Evolutionary conservation across 2,888 invertebrate species (phyloP), one percentile per base, ranked within the genome.

Genomic region (Hanleya hanleyi): DNA sequence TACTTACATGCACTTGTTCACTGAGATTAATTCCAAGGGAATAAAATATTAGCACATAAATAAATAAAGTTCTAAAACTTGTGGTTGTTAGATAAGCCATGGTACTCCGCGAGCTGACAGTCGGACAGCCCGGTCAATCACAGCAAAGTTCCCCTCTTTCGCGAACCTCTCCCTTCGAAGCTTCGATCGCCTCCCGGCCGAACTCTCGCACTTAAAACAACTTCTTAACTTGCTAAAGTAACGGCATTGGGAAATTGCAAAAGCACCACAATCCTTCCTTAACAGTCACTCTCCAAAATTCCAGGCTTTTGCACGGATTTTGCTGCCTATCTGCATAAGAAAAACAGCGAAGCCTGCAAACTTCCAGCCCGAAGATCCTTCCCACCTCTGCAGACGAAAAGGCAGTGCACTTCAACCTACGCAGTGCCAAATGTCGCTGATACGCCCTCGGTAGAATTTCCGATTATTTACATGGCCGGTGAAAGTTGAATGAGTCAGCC

Each of bases 311-410:
- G 57, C 57, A 57, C 22, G 29, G 57, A 29, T 12, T 57, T 57
- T 57, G 57, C 57, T 57, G 57, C 29, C 57, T 57, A 57, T 57
- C 57, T 32, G 5, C 15, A n/a, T 22, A 7, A 29, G 57, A 57
- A 57, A 57, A 57, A 57, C 57, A 57, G 57, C 57, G 29, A 57
- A 29, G 26, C 29, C 57, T 57, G 57, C 57, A 57, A 57, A 57
- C 22, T 29, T 15, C 29, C 32, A 15, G 9, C 41, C 32, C 57
- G 22, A 57, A 18, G 29, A 57, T 15, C 29, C 57, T 22, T 26
- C 57, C 57, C 26, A 22, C 57, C 29, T 57, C 26, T 15, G 29
- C 12, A 12, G 29, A 32, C 22, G 57, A 57, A 57, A 29, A 29
- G 29, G 32, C 57, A 57, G 22, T 57, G 57, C 57, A 22, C 32